Base-by-base conservation (phyloP, 2,113 vertebrate species). In the Cheilinus undulatus region DNA sequence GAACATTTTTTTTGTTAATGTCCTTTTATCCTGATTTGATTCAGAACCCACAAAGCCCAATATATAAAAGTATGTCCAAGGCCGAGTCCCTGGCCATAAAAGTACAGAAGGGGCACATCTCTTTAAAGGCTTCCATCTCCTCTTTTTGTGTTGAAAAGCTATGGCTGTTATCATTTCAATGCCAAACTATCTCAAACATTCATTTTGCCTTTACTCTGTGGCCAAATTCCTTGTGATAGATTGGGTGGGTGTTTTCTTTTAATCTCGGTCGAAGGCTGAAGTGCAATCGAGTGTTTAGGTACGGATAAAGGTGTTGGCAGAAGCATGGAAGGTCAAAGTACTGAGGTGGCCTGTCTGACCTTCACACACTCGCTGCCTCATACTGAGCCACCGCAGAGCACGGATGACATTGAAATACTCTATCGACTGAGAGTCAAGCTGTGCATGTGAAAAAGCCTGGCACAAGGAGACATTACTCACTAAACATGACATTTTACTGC, bases 351-450 rank as follows among this genome's bases (percentile, higher is more conserved):
- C 82, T 54, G 50, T 78, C 63, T 89, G 85, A 91, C 89, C 88
- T 92, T 90, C 89, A 78, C 69, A 71, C 78, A 82, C n/a, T n/a
- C 63, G 57, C 51, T 68, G 82, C 85, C 83, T 87, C 86, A 82
- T 61, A 86, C 72, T n/a, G 82, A 84, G 83, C 84, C 60, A 81
- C 87, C 49, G 56, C 83, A 56, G 83, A 48, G 85, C 81, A 40
- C 5, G 34, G 86, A 81, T 88, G 87, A 89, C 87, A 90, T 88
- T 91, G 89, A 90, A 88, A 88, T 88, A 88, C 83, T 85, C 72
- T 73, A 88, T 91, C 13, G 87, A 89, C 83, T 85, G 83, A 49
- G 86, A 85, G 88, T 85, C 90, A 88, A 88, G 81, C 88, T 90
- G 90, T 82, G 88, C 83, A 81, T 87, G 78, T 88, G 83, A 92